Percentiles rank a stretch among this genome's conserved stretches.
These are phyloP conservation scores for Pyrrhia umbra DNA, from an alignment of 2,888 invertebrate genomes.

Conservation along the genomic window DNA sequence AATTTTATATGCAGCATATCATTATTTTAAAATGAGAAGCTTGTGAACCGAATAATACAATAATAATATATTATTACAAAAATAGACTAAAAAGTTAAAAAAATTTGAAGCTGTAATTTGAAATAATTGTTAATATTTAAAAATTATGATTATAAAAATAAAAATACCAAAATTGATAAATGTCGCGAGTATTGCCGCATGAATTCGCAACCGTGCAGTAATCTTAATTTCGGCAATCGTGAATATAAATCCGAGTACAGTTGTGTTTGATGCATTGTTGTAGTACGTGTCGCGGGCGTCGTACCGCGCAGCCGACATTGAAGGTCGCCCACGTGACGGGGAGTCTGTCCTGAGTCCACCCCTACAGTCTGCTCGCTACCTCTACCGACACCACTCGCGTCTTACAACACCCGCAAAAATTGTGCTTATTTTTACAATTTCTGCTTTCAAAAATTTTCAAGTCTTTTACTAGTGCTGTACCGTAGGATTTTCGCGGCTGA, in stretches of 20 bases:
- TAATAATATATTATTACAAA: too few species aligned
- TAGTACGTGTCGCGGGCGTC: conserved; percentile 19
- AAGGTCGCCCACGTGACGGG: conserved; percentile 60
- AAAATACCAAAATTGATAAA: neutral
- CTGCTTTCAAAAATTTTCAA: conserved; percentile 4
- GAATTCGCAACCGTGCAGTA: conserved; percentile 16
- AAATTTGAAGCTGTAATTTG: too few species aligned
- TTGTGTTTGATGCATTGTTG: conserved; percentile 35
- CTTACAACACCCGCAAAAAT: neutral
- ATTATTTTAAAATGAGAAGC: too few species aligned
- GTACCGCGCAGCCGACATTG: conserved; percentile 45
- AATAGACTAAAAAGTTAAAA: too few species aligned
- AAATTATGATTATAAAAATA: neutral
- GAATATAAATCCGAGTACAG: conserved; percentile 36
- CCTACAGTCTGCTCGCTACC: conserved; percentile 39
- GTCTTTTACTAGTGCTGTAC: conserved; percentile 10
- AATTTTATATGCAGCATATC: too few species aligned
- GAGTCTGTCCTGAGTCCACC: conserved; percentile 39
- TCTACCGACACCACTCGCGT: conserved; percentile 40
- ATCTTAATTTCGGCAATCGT: conserved; percentile 31
- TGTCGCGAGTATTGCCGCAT: conserved; percentile 5
- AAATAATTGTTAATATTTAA: neutral
- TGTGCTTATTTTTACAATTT: neutral
- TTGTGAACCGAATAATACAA: too few species aligned
- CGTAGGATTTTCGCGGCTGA: conserved; percentile 14